Conservation (phyloP, 2,888 invertebrate species). For the Abrostola triplasia region DNA sequence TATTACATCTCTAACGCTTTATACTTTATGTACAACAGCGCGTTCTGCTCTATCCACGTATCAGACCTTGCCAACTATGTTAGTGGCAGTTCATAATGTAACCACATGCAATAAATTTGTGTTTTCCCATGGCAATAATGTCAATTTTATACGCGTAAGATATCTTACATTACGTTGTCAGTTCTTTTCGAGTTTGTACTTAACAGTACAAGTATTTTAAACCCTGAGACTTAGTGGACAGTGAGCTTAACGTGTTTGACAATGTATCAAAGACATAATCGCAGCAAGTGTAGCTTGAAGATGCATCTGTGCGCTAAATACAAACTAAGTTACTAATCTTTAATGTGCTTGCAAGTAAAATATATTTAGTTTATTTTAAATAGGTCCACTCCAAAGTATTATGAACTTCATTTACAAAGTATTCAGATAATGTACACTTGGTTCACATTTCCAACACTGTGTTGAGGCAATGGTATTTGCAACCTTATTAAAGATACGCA, state of each 20-base stretch:
- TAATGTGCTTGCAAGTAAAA: too few relatives aligned
- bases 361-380: too few relatives aligned
- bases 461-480: conserved; percentile 14
- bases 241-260: neutral
- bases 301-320: too few relatives aligned
- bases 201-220: too few relatives aligned
- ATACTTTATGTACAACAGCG: neutral
- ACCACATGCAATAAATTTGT: neutral
- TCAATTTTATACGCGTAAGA: neutral
- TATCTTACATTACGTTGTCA: neutral
- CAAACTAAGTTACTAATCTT: too few relatives aligned
- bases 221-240: neutral
- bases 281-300: neutral
- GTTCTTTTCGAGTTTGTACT: too few relatives aligned
- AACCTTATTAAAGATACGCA: conserved; percentile 34
- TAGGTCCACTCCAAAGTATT: too few relatives aligned
- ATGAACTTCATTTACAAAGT: conserved; percentile 7
- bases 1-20: too few relatives aligned
- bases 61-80: neutral
- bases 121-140: neutral
- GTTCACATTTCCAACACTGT: conserved; percentile 5
- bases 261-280: neutral
- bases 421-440: neutral
- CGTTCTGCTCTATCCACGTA: neutral
- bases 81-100: neutral